Evolutionary conservation across 2,888 invertebrate genomes (phyloP), one percentile per base, ranked within the genome.

Genomic region (Nymphalis polychloros): DNA sequence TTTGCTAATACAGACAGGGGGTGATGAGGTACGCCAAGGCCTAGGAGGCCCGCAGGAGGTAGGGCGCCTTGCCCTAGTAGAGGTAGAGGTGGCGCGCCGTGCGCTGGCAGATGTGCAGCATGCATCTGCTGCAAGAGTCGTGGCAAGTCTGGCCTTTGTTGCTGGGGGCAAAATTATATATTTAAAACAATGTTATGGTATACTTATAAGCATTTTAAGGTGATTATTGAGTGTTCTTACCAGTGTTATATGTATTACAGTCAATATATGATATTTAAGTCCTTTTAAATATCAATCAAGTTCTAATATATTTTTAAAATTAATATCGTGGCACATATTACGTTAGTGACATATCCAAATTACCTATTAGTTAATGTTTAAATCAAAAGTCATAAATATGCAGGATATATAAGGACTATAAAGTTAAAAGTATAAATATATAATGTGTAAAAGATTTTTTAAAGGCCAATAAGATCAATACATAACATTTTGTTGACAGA

Each of bases 81-180:
- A 64, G 89, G 94, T 81, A 96, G 95, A 59, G 96, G 95, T 53
- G 96, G 95, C 63, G 96, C 96, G 59, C 95, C 95, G 70, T 95
- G 95, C 68, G 95, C 93, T 76, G 97, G 96, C 70, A 94, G 84
- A 89, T 97, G 97, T 79, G 97, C 97, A 48, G 97, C 97, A 87
- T 98, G 98, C 97, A 98, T 97, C 92, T 98, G 98, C 91, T 98
- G 98, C 88, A 97, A 93, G 73, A 96, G 88, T 87, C 97, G 94
- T 47, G 97, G 97, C 78, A 97, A 92, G 86, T 97, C 97, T 69
- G 96, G 96, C 89, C 97, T 94, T 93, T 97, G 97, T 95, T 97
- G 97, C 96, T 97, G 94, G 47, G 84, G 83, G 57, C 53, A 55
- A 49, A 64, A 55, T 20, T 27, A 16, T n/a, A 41, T 49, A 13